Evolutionary conservation across 2,797 vertebrate species (phyloP), one percentile per base, ranked within the genome.

Genomic region (Periophthalmus magnuspinnatus): DNA sequence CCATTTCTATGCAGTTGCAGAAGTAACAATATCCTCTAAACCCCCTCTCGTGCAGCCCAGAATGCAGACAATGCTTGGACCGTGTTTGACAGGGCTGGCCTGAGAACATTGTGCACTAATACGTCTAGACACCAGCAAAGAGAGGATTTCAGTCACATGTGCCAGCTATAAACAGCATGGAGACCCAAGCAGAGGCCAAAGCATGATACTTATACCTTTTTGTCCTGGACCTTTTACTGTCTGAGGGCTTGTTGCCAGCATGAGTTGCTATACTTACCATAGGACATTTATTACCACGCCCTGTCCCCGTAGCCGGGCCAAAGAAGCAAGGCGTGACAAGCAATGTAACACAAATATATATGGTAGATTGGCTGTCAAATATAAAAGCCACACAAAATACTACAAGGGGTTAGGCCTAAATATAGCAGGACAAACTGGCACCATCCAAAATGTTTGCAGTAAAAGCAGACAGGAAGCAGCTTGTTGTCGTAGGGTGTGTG

Each of bases 181-280:
- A 70, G 70, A 72, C 34, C 74, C 33, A n/a, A 78, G 56, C 62
- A 28, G 70, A 67, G 72, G 78, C 54, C 11, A 28, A 56, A 56
- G 72, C 21, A 45, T 81, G 81, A 83, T 79, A 68, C 78, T 76
- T 71, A 34, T 74, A 70, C 67, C 81, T 76, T 82, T 77, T 81
- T 81, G 83, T 85, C 80, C 81, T 72, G 72, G 72, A 78, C 74
- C 82, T 28, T 41, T 11, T 45, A 47, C 21, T 48, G 33, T 67
- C 36, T 65, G 57, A 67, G 79, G 47, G 0, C 33, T 83, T 64
- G 83, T 72, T 81, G 73, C 84, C 79, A 89, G 85, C 86, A 84
- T 70, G 77, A 84, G 75, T 65, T 60, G 75, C 90, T 94, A 90
- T 92, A 92, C 87, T 90, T 91, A 85, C 79, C 77, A 72, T 78